These are phyloP conservation scores for Dryococelus australis DNA, from an alignment of 2,888 invertebrate species.

Conservation along the genomic window DNA sequence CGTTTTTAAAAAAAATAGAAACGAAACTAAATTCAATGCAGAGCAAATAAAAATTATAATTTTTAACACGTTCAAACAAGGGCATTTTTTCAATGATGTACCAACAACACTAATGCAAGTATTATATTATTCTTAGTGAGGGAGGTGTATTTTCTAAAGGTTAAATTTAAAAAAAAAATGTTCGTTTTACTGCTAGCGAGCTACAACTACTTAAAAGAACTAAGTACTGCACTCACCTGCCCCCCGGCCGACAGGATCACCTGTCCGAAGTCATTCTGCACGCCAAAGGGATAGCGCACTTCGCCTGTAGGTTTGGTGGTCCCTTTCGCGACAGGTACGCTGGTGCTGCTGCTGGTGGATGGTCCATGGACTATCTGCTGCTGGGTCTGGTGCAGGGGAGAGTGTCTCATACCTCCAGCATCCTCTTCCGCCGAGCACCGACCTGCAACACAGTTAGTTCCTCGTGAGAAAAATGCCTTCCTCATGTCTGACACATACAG, in stretches of 20 bases:
- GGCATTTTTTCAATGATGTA: no score
- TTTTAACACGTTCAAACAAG: no score
- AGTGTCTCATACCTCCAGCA: constrained; percentile 52
- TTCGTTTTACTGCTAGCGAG: no score
- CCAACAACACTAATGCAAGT: no score
- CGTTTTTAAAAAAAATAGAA: no score
- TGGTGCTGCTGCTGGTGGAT: constrained; percentile 33
- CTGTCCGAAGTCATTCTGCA: constrained; percentile 58
- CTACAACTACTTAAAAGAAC: no score
- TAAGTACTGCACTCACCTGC: constrained; percentile 38
- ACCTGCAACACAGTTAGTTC: constrained; percentile 37
- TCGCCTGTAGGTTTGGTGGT: constrained; percentile 44
- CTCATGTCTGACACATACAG: no score
- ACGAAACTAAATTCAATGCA: no score
- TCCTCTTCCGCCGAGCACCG: constrained; percentile 49
- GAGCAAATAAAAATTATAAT: no score
- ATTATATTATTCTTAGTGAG: no score
- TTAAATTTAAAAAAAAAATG: no score
- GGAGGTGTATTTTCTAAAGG: no score
- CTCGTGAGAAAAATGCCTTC: constrained; percentile 11
- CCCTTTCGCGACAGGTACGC: constrained; percentile 31
- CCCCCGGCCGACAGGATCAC: constrained; percentile 52
- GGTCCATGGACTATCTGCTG: constrained; percentile 41
- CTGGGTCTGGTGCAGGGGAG: constrained; percentile 46
- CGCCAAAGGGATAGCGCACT: constrained; percentile 57